phyloP scores from a whole-genome alignment of 2,797 vertebrate genomes.

The Danio kyathit region DNA sequence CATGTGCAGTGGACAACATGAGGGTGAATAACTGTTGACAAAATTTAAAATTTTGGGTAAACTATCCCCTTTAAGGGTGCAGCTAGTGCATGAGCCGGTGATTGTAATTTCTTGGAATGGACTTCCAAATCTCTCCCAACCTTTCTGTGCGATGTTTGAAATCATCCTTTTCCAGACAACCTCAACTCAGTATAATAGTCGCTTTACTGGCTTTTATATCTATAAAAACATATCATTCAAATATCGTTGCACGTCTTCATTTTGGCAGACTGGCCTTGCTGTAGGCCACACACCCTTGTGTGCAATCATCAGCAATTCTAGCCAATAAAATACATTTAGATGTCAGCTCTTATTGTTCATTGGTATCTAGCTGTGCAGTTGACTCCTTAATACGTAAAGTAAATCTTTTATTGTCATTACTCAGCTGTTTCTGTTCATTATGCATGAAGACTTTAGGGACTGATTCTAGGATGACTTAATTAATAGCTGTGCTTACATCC shows the following conservation, averaged over 20 bases:
- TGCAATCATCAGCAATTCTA: neutral
- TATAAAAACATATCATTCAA: constrained; percentile 22
- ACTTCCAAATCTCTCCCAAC: constrained; percentile 7
- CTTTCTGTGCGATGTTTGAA: constrained; percentile 6
- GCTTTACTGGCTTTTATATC: constrained; percentile 11
- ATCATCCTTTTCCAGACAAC: constrained; percentile 10
- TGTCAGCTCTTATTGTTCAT: neutral
- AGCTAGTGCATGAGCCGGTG: constrained; percentile 14
- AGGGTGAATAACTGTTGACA: too few species aligned
- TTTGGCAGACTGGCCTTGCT: constrained; percentile 11
- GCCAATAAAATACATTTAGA: constrained; percentile 6
- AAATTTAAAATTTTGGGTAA: neutral
- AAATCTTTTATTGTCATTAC: neutral
- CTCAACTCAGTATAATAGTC: constrained; percentile 6
- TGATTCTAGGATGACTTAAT: neutral
- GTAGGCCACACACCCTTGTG: constrained; percentile 7
- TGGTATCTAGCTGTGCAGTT: neutral
- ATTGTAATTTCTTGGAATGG: constrained; percentile 40
- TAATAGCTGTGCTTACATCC: neutral
- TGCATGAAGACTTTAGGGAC: neutral
- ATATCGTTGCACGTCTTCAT: neutral
- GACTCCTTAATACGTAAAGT: constrained; percentile 4
- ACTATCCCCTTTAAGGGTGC: constrained; percentile 7
- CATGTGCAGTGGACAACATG: too few species aligned
- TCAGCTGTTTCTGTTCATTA: neutral